A percentile compares a stretch with the other conserved stretches of the same genome.
phyloP scores from a whole-genome alignment of 2,797 vertebrate genomes.

The Enteromius treurensis region DNA sequence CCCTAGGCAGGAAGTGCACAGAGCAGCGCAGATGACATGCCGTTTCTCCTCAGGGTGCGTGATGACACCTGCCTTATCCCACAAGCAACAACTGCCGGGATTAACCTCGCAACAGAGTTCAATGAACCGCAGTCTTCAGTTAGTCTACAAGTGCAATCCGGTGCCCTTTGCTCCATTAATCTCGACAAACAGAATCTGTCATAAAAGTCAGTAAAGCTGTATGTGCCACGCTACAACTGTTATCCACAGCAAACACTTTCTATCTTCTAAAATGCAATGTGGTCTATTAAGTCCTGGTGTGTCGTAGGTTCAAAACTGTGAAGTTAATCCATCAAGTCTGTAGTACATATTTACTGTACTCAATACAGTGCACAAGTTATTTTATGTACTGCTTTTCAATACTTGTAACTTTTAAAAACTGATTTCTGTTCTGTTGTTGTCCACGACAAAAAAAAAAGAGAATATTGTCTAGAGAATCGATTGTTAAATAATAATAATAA shows the following conservation, averaged over 20 bases:
- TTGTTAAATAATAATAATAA: too few relatives aligned
- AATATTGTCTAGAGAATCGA: too few relatives aligned
- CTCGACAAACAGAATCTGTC: constrained; percentile 8
- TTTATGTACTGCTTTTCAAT: background rate
- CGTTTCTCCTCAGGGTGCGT: constrained; percentile 27
- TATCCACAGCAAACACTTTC: constrained; percentile 20
- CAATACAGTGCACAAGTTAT: background rate
- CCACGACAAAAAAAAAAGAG: too few relatives aligned
- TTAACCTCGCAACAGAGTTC: constrained; percentile 9
- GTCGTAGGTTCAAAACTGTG: background rate
- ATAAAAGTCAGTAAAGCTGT: constrained; percentile 13
- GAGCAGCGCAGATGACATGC: background rate
- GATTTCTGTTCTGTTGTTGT: too few relatives aligned
- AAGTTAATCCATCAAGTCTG: background rate
- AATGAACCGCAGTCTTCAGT: constrained; percentile 12
- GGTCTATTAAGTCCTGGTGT: background rate
- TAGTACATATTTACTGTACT: background rate
- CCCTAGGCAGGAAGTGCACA: constrained; percentile 13
- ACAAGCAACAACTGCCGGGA: constrained; percentile 44
- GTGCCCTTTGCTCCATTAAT: constrained; percentile 24
- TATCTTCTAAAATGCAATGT: background rate
- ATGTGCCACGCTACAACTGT: background rate
- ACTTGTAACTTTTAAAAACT: background rate
- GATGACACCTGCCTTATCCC: constrained; percentile 46
- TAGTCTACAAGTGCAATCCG: constrained; percentile 22